Base-by-base conservation (phyloP, 2,113 vertebrate genomes). In the Cacatua alba region DNA sequence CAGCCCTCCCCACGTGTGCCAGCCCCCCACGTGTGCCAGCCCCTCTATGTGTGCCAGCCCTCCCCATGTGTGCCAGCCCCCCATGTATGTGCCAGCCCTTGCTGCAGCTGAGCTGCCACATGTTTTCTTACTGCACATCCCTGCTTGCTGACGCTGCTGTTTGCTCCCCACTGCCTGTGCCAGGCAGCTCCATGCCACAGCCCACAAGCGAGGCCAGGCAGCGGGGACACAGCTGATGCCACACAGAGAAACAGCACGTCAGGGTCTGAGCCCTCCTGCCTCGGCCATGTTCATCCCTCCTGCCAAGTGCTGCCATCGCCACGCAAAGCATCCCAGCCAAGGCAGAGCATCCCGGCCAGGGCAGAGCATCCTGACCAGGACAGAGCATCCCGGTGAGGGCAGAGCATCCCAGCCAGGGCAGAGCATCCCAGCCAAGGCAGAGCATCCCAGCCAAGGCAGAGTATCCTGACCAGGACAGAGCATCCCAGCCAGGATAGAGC, bases 311-410 rank as follows among this genome's bases (percentile, higher is more conserved):
- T 84, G 69, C 59, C 37, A 10, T 5, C 2, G 77, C 37, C 39
- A 49, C 4, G 48, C 7, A n/a, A 35, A 76, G 21, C 24, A 63
- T 37, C 33, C 24, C 2, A 2, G 5, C 6, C 16, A 43, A 1
- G 18, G 26, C 33, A 68, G 14, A 69, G 9, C 62, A 71, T 62
- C 31, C 65, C 7, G 2, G 17, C 5, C 29, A 46, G 3, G 4
- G 17, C 26, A 71, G 9, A 41, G 12, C 39, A 71, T 46, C 62
- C 25, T 1, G 0, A 4, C 5, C 25, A 39, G 0, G 5, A 19
- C 11, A 37, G 7, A 44, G 25, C 8, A 91, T 71, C 57, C 17
- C 4, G 35, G 35, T 35, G 35, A 35, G 35, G 33, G 53, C 7
- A n/a, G 35, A 76, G 21, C 24, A 63, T 37, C 33, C 24, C 2